Percentiles rank a stretch among this genome's conserved stretches.
These are phyloP conservation scores for Siniperca chuatsi DNA, from an alignment of 2,113 vertebrate genomes.

Conservation along the genomic window DNA sequence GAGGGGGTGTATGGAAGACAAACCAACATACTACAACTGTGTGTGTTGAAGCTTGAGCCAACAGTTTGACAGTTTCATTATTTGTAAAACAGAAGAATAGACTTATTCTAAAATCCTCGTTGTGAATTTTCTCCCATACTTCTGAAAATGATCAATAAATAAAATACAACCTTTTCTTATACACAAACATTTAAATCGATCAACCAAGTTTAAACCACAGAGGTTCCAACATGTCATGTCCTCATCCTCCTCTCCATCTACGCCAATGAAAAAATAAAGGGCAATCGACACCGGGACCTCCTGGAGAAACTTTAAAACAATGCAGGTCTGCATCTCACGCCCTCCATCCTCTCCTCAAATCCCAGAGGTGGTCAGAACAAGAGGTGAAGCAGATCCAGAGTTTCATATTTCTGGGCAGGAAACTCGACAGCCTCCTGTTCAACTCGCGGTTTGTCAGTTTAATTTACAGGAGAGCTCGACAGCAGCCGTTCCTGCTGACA, in stretches of 20 bases:
- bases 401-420: slow-evolving; percentile 36
- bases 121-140: neutral
- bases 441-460: slow-evolving; percentile 13
- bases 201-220: neutral
- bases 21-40: neutral
- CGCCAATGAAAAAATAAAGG: neutral
- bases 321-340: slow-evolving; percentile 1
- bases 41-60: neutral
- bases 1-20: neutral
- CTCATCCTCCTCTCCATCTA: neutral
- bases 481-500: slow-evolving; percentile 5
- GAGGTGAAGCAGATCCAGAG: slow-evolving; percentile 1
- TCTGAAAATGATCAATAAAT: neutral
- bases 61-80: neutral
- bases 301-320: neutral
- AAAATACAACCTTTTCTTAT: neutral
- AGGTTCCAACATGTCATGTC: neutral
- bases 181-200: neutral
- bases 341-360: slow-evolving; percentile 6
- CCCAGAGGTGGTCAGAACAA: neutral
- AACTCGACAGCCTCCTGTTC: slow-evolving; percentile 19
- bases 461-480: slow-evolving; percentile 7
- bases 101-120: neutral
- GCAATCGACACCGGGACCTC: neutral
- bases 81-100: neutral